Evolutionary conservation across 2,888 invertebrate species (phyloP).

Genomic region (Volucella bombylans): DNA sequence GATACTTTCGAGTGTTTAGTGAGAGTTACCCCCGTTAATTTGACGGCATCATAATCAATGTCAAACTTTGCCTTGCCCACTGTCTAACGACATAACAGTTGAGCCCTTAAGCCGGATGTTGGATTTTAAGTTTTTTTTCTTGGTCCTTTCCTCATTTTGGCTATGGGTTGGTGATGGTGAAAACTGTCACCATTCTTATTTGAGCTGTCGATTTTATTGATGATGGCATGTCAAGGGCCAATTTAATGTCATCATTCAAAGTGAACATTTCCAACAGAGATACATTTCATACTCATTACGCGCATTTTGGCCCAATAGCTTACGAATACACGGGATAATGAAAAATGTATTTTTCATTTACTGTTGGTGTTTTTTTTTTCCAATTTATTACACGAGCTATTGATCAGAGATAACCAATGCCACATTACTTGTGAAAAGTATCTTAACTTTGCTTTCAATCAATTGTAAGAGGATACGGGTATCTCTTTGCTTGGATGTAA

Average conservation of each 20-base stretch:
- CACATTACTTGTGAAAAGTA: conserved; percentile 25
- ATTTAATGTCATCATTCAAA: conserved; percentile 57
- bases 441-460: conserved; percentile 30
- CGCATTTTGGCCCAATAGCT: conserved; percentile 23
- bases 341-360: conserved; percentile 11
- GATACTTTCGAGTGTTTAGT: conserved; percentile 22
- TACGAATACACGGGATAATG: background rate
- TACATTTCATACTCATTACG: conserved; percentile 55
- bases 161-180: conserved; percentile 1
- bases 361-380: no score
- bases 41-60: conserved; percentile 50
- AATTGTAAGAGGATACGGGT: conserved; percentile 25
- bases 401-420: background rate
- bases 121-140: background rate
- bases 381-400: background rate
- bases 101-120: no score
- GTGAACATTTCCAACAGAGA: conserved; percentile 18
- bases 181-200: conserved; percentile 11
- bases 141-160: background rate
- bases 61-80: conserved; percentile 11
- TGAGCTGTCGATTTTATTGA: conserved; percentile 20
- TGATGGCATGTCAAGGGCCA: conserved; percentile 59
- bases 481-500: conserved; percentile 23
- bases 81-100: background rate
- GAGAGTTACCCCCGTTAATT: conserved; percentile 35